Evolutionary conservation across 2,113 vertebrate genomes (phyloP).

Genomic region (Oncorhynchus clarkii): DNA sequence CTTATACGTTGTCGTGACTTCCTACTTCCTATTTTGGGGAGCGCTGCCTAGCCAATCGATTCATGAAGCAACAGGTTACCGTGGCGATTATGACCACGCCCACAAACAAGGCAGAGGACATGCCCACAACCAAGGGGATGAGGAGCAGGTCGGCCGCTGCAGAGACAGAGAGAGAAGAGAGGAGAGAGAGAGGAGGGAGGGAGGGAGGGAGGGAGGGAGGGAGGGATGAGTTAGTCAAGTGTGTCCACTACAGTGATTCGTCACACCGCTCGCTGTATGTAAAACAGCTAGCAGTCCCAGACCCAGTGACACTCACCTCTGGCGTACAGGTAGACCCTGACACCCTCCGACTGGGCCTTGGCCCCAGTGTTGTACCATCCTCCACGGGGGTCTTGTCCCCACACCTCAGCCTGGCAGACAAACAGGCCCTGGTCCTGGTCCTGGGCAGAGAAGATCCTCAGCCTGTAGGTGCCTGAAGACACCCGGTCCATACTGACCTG

Average conservation of each 20-base stretch:
- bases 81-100: conserved; percentile 78
- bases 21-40: conserved; percentile 55
- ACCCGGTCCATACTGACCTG: conserved; percentile 80
- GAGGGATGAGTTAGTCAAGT: background rate
- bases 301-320: conserved; percentile 70
- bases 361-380: conserved; percentile 81
- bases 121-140: conserved; percentile 79
- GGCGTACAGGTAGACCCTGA: conserved; percentile 81
- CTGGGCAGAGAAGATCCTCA: conserved; percentile 76
- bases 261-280: no score
- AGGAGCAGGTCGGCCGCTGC: conserved; percentile 82
- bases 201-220: background rate
- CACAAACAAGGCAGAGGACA: conserved; percentile 80
- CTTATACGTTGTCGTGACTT: background rate
- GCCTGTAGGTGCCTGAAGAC: conserved; percentile 70
- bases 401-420: conserved; percentile 77
- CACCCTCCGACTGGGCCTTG: conserved; percentile 68
- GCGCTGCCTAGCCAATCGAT: conserved; percentile 69
- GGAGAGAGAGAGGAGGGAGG: background rate
- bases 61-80: conserved; percentile 91
- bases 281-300: no score
- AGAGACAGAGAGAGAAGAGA: background rate
- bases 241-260: no score
- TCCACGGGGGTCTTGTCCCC: conserved; percentile 78
- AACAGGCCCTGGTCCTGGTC: conserved; percentile 81